A percentile compares a stretch with the other conserved stretches of the same genome.
Evolutionary conservation across 2,888 invertebrate species (phyloP).

Genomic region (Leistus spinibarbis): DNA sequence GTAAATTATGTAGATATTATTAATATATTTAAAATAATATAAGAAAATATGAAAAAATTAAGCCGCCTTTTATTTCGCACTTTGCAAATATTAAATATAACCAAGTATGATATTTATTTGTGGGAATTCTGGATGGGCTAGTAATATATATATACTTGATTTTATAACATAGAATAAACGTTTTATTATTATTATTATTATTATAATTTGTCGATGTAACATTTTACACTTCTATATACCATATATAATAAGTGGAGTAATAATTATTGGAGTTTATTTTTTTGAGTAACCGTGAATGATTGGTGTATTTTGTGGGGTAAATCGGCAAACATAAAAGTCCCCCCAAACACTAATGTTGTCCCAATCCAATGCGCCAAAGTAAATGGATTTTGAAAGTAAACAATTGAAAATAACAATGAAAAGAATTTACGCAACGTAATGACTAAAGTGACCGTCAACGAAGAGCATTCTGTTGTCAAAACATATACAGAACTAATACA

Average conservation of each 20-base stretch:
- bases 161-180: too few relatives aligned
- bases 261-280: constrained; percentile 18
- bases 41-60: too few relatives aligned
- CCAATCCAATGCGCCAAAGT: constrained; percentile 91
- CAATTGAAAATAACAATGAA: constrained; percentile 92
- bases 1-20: too few relatives aligned
- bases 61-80: too few relatives aligned
- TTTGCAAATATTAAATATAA: too few relatives aligned
- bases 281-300: constrained; percentile 7
- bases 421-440: constrained; percentile 95
- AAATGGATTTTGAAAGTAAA: constrained; percentile 94
- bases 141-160: too few relatives aligned
- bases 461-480: constrained; percentile 91
- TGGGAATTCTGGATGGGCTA: too few relatives aligned
- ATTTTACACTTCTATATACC: too few relatives aligned
- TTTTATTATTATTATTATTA: too few relatives aligned
- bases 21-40: too few relatives aligned
- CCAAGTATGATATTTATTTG: too few relatives aligned
- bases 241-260: not conserved
- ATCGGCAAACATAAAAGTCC: constrained; percentile 92
- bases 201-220: not conserved
- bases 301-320: constrained; percentile 49
- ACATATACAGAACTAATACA: constrained; percentile 96
- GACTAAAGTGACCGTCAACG: constrained; percentile 93
- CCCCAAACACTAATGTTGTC: constrained; percentile 86